phyloP scores from a whole-genome alignment of 2,113 vertebrate genomes.

The Antidorcas marsupialis region DNA sequence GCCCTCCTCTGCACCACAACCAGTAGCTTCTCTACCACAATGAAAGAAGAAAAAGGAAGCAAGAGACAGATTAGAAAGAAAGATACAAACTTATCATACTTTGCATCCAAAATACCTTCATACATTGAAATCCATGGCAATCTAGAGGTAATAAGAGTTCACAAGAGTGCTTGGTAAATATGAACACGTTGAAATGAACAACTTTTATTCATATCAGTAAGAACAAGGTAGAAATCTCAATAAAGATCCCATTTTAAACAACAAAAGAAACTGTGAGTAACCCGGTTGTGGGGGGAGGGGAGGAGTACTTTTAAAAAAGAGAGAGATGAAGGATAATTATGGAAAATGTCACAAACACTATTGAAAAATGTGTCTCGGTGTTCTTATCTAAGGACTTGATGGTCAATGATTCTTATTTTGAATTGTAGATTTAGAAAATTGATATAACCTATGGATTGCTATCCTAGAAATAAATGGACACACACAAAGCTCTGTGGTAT shows the following conservation, averaged over 20 bases:
- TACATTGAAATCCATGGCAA: not conserved
- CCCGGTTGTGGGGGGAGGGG: rapidly evolving
- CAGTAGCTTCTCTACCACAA: not conserved
- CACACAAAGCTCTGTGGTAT: not conserved
- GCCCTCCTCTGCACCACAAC: not conserved
- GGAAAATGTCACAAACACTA: not conserved
- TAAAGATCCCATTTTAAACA: not conserved
- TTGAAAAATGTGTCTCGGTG: not conserved
- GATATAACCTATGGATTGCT: not conserved
- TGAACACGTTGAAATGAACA: not conserved
- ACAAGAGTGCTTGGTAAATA: not conserved
- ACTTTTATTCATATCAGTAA: not conserved
- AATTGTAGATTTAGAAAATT: not conserved
- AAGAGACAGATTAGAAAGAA: not conserved
- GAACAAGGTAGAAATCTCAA: not conserved
- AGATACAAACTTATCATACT: not conserved
- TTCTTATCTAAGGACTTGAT: not conserved
- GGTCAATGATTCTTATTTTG: not conserved
- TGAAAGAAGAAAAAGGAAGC: not conserved
- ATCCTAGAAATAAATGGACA: not conserved
- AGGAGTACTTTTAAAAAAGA: not conserved
- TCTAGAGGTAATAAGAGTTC: not conserved
- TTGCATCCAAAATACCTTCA: not conserved
- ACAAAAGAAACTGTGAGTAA: not conserved
- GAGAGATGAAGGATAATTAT: not conserved